These are phyloP conservation scores for Trichonephila clavipes DNA, from an alignment of 1,140 invertebrate species.

Conservation along the genomic window DNA sequence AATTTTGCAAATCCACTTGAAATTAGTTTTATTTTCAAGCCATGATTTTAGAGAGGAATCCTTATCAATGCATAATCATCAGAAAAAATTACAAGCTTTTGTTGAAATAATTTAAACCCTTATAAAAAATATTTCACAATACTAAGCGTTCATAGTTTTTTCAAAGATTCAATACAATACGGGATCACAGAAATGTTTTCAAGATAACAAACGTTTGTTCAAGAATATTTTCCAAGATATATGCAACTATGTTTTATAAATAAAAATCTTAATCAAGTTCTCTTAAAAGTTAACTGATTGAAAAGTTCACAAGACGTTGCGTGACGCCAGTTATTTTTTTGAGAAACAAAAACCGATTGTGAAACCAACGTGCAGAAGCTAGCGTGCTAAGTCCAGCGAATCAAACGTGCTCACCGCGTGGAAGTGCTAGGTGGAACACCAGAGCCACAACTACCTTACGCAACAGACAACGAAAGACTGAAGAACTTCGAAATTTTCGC, in stretches of 20 bases:
- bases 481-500: constrained; percentile 25
- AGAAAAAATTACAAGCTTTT: too few species aligned
- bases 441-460: not conserved
- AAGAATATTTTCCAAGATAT: too few species aligned
- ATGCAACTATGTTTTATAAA: too few species aligned
- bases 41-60: too few species aligned
- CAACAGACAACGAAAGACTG: constrained; percentile 12
- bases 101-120: too few species aligned
- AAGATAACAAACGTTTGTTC: too few species aligned
- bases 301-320: not conserved
- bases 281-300: not conserved
- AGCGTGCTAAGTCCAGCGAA: not conserved
- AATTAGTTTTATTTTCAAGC: too few species aligned
- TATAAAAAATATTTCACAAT: not conserved
- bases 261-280: not conserved
- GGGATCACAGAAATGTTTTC: too few species aligned
- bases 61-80: too few species aligned
- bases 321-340: not conserved
- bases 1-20: too few species aligned
- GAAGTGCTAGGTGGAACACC: not conserved
- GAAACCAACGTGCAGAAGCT: not conserved
- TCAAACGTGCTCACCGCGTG: not conserved
- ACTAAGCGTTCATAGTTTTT: not conserved
- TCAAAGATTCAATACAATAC: too few species aligned
- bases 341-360: not conserved